A percentile compares a stretch with the other conserved stretches of the same genome.
Evolutionary conservation across 1,140 invertebrate genomes (phyloP).

Genomic region (Papilio polytes): DNA sequence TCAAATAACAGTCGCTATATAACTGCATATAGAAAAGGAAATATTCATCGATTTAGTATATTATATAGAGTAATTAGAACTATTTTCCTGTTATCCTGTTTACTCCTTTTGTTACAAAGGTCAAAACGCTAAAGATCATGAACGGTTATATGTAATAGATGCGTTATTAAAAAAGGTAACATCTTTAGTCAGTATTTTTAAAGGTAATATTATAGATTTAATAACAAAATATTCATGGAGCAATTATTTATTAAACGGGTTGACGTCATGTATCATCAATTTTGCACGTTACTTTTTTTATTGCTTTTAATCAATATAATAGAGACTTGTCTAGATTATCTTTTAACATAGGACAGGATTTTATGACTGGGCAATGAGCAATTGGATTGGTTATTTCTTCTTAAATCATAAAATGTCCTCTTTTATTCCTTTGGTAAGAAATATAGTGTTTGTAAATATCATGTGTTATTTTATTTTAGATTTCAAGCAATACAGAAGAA

Average conservation of each 20-base stretch:
- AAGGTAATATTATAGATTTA: background rate
- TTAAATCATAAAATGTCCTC: background rate
- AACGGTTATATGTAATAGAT: background rate
- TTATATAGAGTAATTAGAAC: background rate
- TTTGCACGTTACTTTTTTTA: background rate
- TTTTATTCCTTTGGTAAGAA: background rate
- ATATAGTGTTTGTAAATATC: slow-evolving; percentile 28
- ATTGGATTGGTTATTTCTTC: background rate
- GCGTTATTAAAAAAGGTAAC: background rate
- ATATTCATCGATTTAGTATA: background rate
- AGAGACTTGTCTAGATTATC: background rate
- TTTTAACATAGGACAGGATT: background rate
- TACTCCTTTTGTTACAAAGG: background rate
- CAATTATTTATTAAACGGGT: background rate
- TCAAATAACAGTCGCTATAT: no score
- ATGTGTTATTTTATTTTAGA: slow-evolving; percentile 44
- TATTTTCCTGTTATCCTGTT: slow-evolving; percentile 17
- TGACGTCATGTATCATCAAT: background rate
- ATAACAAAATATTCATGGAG: background rate
- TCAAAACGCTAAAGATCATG: background rate
- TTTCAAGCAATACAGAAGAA: slow-evolving; percentile 52
- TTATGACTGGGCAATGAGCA: background rate
- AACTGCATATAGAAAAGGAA: background rate
- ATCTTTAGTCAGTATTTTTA: background rate
- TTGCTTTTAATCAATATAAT: background rate